A percentile compares a stretch with the other conserved stretches of the same genome.
Conservation (phyloP, 2,797 vertebrate genomes). For the Cryptoprocta ferox region DNA sequence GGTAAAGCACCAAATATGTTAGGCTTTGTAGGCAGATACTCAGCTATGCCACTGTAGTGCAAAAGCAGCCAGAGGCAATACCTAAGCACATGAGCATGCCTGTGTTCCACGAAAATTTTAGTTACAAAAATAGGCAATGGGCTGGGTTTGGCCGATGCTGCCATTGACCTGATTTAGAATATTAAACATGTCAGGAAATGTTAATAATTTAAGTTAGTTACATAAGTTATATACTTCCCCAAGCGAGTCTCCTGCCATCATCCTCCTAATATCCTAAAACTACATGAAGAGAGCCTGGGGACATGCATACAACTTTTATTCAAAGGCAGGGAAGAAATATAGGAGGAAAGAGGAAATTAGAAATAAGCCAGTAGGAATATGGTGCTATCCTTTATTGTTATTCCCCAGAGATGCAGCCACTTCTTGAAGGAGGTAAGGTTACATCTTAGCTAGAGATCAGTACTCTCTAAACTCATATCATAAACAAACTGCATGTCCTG, state of each 20-base stretch:
- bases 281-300: not conserved
- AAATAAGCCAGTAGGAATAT: not conserved
- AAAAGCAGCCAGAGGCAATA: not conserved
- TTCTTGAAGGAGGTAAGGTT: not conserved
- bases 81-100: not conserved
- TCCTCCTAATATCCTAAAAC: not conserved
- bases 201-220: not conserved
- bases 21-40: not conserved
- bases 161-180: not conserved
- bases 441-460: not conserved
- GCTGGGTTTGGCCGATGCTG: not conserved
- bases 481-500: not conserved
- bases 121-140: not conserved
- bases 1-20: not conserved
- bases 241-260: not conserved
- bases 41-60: not conserved
- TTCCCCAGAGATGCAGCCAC: not conserved
- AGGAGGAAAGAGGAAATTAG: not conserved
- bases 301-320: not conserved
- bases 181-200: slow-evolving; percentile 21
- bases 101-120: not conserved
- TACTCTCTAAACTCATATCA: not conserved
- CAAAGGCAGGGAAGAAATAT: not conserved
- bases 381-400: not conserved
- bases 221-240: not conserved